phyloP scores from a whole-genome alignment of 2,797 vertebrate species.

The Ptychobarbus kaznakovi region DNA sequence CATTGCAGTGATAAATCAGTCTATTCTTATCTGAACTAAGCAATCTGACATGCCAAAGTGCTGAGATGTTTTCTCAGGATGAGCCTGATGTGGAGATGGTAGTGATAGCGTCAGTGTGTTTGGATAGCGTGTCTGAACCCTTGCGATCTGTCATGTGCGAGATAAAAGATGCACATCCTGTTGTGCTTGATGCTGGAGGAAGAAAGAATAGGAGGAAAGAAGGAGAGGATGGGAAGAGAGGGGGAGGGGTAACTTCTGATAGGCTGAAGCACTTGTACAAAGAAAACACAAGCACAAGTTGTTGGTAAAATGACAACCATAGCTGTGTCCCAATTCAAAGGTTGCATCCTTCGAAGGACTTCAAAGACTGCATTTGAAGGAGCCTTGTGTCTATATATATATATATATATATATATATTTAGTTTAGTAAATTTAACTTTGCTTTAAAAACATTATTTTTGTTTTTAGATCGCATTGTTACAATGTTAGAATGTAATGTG shows the following conservation, averaged over 20 bases:
- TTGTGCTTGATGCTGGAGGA: slow-evolving; percentile 37
- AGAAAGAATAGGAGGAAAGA: slow-evolving; percentile 15
- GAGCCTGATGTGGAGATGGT: slow-evolving; percentile 39
- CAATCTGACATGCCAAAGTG: slow-evolving; percentile 45
- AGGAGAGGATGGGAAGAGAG: slow-evolving; percentile 3
- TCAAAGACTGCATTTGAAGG: too few species aligned
- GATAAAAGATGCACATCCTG: slow-evolving; percentile 53
- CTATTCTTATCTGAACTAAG: slow-evolving; percentile 26
- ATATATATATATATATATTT: too few species aligned
- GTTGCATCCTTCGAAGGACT: neutral
- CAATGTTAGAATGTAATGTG: too few species aligned
- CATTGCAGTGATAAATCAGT: slow-evolving; percentile 17
- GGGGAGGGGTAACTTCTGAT: slow-evolving; percentile 6
- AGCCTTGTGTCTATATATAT: too few species aligned
- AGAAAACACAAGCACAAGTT: neutral
- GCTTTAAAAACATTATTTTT: too few species aligned
- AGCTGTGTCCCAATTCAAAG: neutral
- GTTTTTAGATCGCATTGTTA: too few species aligned
- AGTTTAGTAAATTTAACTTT: too few species aligned
- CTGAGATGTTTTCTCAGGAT: slow-evolving; percentile 46
- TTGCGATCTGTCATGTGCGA: slow-evolving; percentile 39
- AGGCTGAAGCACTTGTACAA: slow-evolving; percentile 22
- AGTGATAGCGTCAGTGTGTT: slow-evolving; percentile 45
- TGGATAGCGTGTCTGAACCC: slow-evolving; percentile 17
- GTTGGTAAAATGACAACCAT: neutral